Base-by-base conservation (phyloP, 1,140 invertebrate species). In the Wiebesia pumilae region DNA sequence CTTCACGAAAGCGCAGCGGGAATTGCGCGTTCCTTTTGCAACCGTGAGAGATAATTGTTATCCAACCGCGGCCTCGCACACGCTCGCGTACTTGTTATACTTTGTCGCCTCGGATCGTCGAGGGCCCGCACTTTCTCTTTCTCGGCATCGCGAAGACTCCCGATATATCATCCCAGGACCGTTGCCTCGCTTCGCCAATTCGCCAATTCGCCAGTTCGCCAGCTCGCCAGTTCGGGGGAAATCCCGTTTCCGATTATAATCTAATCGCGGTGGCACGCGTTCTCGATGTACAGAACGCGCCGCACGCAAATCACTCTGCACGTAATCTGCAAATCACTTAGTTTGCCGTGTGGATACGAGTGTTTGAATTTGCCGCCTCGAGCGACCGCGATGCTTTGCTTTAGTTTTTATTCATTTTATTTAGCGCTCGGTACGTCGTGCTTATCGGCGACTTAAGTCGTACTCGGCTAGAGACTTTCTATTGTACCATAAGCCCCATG, bases 231-330 rank as follows among this genome's bases (percentile, higher is more conserved):
- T n/a, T n/a, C n/a, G n/a, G 27, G 27, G 3, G 58, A 62, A 62
- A 62, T 62, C 58, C 24, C 24, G 40, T 43, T 35, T 54, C 67
- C 67, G 81, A 83, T 83, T 82, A n/a, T 43, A 69, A 82, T 82
- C 65, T 71, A 82, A 67, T 67, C 65, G 27, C 33, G 33, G 40
- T 27, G 24, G 43, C 21, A n/a, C 27, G 19, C 69, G 65, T 30
- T 67, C 30, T 67, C 69, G 21, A 33, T 38, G 12, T 6, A 54
- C 9, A 2, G 10, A 21, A 54, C 51, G 51, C 9, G 16, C 27
- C 10, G 27, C 3, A 7, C 10, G 24, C 2, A 27, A 27, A 21
- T 24, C 2, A 14, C 58, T 2, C 58, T 27, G 24, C 58, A 27
- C 58, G 27, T 3, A 24, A 1, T 62, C 58, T 62, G 58, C 1